Evolutionary conservation across 2,888 invertebrate species (phyloP).

Genomic region (Scrobipalpa costella): DNA sequence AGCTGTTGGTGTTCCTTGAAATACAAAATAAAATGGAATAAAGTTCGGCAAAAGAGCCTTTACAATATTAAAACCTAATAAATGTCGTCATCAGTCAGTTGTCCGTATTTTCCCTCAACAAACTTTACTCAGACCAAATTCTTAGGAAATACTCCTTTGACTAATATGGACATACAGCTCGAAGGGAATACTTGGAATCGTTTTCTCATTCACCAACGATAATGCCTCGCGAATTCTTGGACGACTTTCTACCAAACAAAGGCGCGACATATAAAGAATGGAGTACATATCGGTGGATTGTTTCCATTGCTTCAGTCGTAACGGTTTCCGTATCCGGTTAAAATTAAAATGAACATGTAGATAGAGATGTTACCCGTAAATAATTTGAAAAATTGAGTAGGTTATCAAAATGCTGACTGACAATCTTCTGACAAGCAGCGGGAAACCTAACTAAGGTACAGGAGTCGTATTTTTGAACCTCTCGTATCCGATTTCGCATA

Average conservation of each 20-base stretch:
- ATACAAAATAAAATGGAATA: too few species aligned
- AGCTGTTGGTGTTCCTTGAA: too few species aligned
- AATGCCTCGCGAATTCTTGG: conserved; percentile 21
- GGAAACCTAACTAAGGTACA: too few species aligned
- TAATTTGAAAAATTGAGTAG: too few species aligned
- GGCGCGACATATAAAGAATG: conserved; percentile 27
- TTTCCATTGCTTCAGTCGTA: not conserved
- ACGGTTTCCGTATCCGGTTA: not conserved
- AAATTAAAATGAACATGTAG: not conserved
- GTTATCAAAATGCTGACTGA: too few species aligned
- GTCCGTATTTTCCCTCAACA: conserved; percentile 6
- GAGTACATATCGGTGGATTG: not conserved
- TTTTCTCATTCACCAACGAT: conserved; percentile 5
- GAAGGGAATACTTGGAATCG: conserved; percentile 1
- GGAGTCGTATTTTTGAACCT: too few species aligned
- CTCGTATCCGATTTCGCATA: too few species aligned
- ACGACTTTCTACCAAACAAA: conserved; percentile 37
- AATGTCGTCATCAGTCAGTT: not conserved
- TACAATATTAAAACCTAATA: not conserved
- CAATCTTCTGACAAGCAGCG: too few species aligned
- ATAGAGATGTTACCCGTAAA: too few species aligned
- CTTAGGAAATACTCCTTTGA: not conserved
- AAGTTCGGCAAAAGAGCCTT: not conserved
- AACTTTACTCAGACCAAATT: not conserved
- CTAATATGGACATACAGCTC: conserved; percentile 12